phyloP scores from a whole-genome alignment of 2,888 invertebrate species.

The Protodeltote pygarga region DNA sequence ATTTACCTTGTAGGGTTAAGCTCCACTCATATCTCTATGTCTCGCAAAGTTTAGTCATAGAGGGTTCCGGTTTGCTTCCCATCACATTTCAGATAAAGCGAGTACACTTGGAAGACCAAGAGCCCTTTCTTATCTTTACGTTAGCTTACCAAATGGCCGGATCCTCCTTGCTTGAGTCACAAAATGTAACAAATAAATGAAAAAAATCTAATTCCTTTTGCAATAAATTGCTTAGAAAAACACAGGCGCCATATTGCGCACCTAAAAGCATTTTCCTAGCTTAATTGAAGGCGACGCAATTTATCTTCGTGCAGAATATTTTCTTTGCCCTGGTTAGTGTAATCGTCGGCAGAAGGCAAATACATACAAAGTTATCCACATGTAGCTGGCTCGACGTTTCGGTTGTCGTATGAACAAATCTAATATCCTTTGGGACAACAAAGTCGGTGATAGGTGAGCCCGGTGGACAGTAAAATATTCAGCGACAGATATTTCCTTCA shows the following conservation, averaged over 20 bases:
- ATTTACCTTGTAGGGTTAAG: no score
- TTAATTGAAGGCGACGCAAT: conserved; percentile 54
- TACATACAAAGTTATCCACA: conserved; percentile 58
- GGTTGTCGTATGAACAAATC: conserved; percentile 61
- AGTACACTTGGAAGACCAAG: no score
- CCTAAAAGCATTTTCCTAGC: conserved; percentile 48
- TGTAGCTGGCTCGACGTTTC: conserved; percentile 47
- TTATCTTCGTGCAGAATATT: conserved; percentile 49
- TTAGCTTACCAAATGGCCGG: no score
- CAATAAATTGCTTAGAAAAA: conserved; percentile 32
- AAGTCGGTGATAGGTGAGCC: conserved; percentile 65
- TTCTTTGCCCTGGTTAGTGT: conserved; percentile 25
- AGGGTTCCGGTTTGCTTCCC: no score
- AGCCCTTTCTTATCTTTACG: no score
- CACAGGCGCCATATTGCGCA: conserved; percentile 29
- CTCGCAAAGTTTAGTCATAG: no score
- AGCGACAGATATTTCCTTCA: conserved; percentile 56
- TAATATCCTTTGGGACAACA: conserved; percentile 73
- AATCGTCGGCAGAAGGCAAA: conserved; percentile 50
- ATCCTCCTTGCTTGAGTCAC: no score
- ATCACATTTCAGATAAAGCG: no score
- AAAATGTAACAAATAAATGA: neutral
- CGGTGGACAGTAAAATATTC: conserved; percentile 72
- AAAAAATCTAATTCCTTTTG: conserved; percentile 1
- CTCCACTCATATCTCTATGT: no score